These are phyloP conservation scores for Numenius phaeopus DNA, from an alignment of 2,797 vertebrate species.

Conservation along the genomic window DNA sequence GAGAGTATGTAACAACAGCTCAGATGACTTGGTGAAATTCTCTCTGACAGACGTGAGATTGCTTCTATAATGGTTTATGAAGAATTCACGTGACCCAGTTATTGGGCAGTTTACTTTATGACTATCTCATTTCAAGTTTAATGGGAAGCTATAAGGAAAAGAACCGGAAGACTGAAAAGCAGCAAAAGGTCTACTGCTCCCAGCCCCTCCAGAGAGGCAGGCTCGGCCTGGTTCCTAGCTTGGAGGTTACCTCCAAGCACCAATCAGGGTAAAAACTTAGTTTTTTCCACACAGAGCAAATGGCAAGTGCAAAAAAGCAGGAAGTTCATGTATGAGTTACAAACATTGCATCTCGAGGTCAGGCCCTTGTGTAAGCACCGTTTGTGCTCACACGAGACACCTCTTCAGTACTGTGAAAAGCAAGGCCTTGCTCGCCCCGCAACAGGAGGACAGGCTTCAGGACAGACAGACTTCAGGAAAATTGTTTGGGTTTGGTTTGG, in stretches of 20 bases:
- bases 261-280: not conserved
- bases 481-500: not conserved
- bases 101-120: not conserved
- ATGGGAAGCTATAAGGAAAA: not conserved
- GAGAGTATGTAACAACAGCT: not conserved
- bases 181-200: not conserved
- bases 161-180: not conserved
- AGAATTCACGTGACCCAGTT: not conserved
- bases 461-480: not conserved
- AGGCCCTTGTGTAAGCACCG: not conserved
- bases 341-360: not conserved
- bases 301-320: not conserved
- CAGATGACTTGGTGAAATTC: not conserved
- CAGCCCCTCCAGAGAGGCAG: not conserved
- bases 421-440: not conserved
- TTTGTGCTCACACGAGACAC: fast-evolving
- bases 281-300: not conserved
- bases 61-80: not conserved
- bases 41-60: not conserved
- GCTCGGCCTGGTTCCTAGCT: not conserved
- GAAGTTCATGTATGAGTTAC: not conserved
- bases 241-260: not conserved
- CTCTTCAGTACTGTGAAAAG: not conserved
- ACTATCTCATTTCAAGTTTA: not conserved
- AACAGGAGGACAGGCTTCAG: not conserved